Evolutionary conservation across 2,888 invertebrate species (phyloP).

Genomic region (Athrips mouffetella): DNA sequence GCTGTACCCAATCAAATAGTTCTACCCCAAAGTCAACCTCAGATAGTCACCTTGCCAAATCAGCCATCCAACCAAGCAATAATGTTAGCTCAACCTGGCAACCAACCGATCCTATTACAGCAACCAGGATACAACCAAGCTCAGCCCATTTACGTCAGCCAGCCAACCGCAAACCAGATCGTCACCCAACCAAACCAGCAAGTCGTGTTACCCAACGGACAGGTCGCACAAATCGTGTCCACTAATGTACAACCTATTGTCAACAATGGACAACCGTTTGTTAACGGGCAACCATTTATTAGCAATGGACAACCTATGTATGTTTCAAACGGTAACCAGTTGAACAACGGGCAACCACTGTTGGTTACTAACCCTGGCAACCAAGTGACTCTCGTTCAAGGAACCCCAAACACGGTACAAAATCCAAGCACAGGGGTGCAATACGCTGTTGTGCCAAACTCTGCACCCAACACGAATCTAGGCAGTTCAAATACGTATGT

Average conservation of each 20-base stretch:
- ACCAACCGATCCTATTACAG: background rate
- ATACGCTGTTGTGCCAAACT: slow-evolving; percentile 38
- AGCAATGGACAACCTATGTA: background rate
- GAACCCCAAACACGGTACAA: slow-evolving; percentile 20
- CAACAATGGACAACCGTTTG: background rate
- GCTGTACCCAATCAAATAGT: background rate
- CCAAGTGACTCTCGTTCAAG: slow-evolving; percentile 6
- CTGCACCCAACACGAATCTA: background rate
- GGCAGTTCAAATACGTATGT: slow-evolving; percentile 7
- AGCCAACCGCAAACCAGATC: slow-evolving; percentile 12
- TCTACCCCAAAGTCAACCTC: slow-evolving; percentile 6
- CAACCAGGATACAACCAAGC: slow-evolving; percentile 15
- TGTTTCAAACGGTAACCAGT: too few relatives aligned
- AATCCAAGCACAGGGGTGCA: background rate
- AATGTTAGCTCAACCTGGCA: slow-evolving; percentile 12
- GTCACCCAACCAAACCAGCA: slow-evolving; percentile 1
- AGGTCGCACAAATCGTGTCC: slow-evolving; percentile 6
- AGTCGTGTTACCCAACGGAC: slow-evolving; percentile 18
- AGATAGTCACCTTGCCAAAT: slow-evolving; percentile 9
- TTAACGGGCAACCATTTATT: background rate
- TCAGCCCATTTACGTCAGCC: slow-evolving; percentile 9
- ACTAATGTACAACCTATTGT: slow-evolving; percentile 15
- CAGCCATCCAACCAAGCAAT: slow-evolving; percentile 17
- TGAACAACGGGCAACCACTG: slow-evolving; percentile 10
- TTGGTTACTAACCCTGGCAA: slow-evolving; percentile 21